These are phyloP conservation scores for Drosophila paramelanica DNA, from an alignment of 2,888 invertebrate species.

Conservation along the genomic window DNA sequence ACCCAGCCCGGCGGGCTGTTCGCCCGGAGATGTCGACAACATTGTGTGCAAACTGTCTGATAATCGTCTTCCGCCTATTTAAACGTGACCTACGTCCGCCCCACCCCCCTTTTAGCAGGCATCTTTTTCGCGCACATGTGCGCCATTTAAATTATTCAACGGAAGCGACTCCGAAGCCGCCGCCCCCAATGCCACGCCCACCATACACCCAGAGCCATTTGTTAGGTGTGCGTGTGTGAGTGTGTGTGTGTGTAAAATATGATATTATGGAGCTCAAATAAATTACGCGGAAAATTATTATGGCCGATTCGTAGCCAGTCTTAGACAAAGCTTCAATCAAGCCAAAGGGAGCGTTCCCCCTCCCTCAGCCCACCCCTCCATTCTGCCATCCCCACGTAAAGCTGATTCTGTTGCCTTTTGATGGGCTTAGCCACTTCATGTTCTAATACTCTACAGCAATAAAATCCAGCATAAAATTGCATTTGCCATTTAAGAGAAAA, in stretches of 20 bases:
- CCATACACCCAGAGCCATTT: background rate
- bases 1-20: background rate
- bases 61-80: conserved; percentile 82
- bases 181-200: conserved; percentile 4
- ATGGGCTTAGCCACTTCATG: conserved; percentile 18
- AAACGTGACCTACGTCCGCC: conserved; percentile 58
- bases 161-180: conserved; percentile 57
- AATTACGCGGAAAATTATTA: conserved; percentile 81
- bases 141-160: conserved; percentile 77
- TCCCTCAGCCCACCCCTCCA: background rate
- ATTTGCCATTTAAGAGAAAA: background rate
- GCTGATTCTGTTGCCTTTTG: conserved; percentile 9
- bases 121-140: conserved; percentile 68
- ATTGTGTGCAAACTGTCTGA: conserved; percentile 81
- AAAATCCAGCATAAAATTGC: conserved; percentile 3
- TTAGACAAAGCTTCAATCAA: conserved; percentile 6
- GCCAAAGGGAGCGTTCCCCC: too few species aligned
- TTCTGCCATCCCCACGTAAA: background rate
- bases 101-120: background rate
- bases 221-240: conserved; percentile 17
- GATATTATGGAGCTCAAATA: conserved; percentile 78
- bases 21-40: conserved; percentile 54
- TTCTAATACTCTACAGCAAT: conserved; percentile 24
- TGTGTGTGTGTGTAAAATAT: conserved; percentile 69
- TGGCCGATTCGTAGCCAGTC: conserved; percentile 59